Percentiles rank a stretch among this genome's conserved stretches.
These are phyloP conservation scores for Aporophyla nigra DNA, from an alignment of 2,888 invertebrate genomes.

Conservation along the genomic window DNA sequence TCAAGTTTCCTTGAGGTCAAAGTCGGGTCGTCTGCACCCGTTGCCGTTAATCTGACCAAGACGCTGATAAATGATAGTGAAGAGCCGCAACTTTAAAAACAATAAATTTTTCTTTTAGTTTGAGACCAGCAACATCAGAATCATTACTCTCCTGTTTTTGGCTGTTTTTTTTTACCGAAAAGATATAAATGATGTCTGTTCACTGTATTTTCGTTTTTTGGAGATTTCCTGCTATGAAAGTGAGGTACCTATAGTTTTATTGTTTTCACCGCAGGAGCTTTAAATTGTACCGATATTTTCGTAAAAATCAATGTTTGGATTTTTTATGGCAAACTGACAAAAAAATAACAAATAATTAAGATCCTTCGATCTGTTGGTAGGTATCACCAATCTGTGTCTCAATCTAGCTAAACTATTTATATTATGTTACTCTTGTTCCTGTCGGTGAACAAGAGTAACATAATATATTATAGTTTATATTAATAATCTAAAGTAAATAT, in stretches of 20 bases:
- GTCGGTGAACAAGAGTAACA: too few species aligned
- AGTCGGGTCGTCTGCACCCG: not conserved
- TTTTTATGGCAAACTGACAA: not conserved
- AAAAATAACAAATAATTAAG: not conserved
- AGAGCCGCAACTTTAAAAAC: not conserved
- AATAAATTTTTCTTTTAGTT: conserved; percentile 8
- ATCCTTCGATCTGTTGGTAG: not conserved
- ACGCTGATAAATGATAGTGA: conserved; percentile 19
- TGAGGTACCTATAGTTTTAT: not conserved
- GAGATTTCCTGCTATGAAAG: not conserved
- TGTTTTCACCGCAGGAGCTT: not conserved
- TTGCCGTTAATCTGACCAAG: not conserved
- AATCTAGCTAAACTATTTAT: not conserved
- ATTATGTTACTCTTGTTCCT: not conserved
- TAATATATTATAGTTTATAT: too few species aligned
- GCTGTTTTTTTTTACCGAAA: conserved; percentile 20
- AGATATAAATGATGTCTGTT: conserved; percentile 17
- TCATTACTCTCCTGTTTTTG: conserved; percentile 29
- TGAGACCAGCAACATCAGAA: not conserved
- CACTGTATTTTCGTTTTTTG: not conserved
- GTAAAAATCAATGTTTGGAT: too few species aligned
- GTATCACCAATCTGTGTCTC: not conserved
- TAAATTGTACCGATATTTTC: not conserved
- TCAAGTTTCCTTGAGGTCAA: not conserved
- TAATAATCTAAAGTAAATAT: conserved; percentile 13